phyloP scores from a whole-genome alignment of 2,113 vertebrate species.

The Bujurquina vittata region DNA sequence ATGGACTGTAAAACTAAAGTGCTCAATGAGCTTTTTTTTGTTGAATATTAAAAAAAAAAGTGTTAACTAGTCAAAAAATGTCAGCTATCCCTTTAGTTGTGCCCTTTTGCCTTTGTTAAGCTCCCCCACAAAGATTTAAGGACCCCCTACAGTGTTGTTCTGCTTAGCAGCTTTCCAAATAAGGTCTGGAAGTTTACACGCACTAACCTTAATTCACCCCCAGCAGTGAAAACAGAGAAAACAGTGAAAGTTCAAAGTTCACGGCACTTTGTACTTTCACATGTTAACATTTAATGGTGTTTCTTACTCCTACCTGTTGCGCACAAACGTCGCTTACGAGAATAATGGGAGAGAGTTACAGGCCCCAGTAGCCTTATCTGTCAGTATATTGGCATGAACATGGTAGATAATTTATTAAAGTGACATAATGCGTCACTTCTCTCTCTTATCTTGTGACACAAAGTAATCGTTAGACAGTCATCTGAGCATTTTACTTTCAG shows the following conservation, averaged over 20 bases:
- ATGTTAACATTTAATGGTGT: background rate
- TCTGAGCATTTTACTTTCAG: background rate
- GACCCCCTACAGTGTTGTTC: slow-evolving; percentile 48
- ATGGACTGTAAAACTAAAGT: slow-evolving; percentile 42
- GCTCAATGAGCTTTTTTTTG: slow-evolving; percentile 35
- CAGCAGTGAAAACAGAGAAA: slow-evolving; percentile 12
- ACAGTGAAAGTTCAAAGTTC: slow-evolving; percentile 37
- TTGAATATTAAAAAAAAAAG: slow-evolving; percentile 43
- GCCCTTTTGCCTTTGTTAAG: slow-evolving; percentile 44
- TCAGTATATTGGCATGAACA: background rate
- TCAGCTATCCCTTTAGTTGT: slow-evolving; percentile 37
- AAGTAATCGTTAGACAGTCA: background rate
- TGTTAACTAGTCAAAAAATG: slow-evolving; percentile 69
- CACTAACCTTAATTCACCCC: slow-evolving; percentile 26
- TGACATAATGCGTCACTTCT: background rate
- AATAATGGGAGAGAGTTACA: slow-evolving; percentile 1
- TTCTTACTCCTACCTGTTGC: background rate
- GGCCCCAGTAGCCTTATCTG: background rate
- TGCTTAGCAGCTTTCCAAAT: slow-evolving; percentile 45
- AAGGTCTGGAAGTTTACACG: slow-evolving; percentile 30
- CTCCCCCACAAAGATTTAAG: slow-evolving; percentile 56
- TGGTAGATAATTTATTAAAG: slow-evolving; percentile 5
- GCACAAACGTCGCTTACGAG: background rate
- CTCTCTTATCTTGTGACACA: background rate
- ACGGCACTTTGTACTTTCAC: slow-evolving; percentile 1